Conservation (phyloP, 2,888 invertebrate genomes). For the Cantharis flavilabris region DNA sequence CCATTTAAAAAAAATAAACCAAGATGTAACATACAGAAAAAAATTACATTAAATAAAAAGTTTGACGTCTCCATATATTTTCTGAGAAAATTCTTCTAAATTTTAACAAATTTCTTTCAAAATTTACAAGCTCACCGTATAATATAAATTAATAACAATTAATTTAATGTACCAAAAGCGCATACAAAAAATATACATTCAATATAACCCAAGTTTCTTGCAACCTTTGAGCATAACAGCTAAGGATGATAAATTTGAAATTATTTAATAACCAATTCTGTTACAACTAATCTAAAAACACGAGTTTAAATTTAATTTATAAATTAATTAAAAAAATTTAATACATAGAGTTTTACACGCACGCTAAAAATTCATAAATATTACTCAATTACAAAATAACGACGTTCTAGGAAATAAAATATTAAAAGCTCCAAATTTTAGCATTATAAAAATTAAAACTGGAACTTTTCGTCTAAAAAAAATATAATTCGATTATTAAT, state of each 20-base stretch:
- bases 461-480: background rate
- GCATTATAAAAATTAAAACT: background rate
- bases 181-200: background rate
- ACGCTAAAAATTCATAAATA: constrained; percentile 1
- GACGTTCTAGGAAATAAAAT: background rate
- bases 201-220: background rate
- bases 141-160: background rate
- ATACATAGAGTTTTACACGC: background rate
- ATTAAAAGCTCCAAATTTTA: background rate
- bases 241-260: background rate
- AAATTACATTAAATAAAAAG: too few relatives aligned
- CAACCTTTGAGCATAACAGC: background rate
- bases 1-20: too few relatives aligned
- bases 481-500: background rate
- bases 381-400: constrained; percentile 1
- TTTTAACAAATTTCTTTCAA: too few relatives aligned
- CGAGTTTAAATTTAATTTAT: background rate
- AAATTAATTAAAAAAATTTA: background rate
- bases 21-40: too few relatives aligned
- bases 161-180: background rate
- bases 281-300: background rate
- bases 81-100: too few relatives aligned
- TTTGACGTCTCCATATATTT: too few relatives aligned
- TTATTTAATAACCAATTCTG: background rate
- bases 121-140: background rate